A percentile compares a stretch with the other conserved stretches of the same genome.
Conservation (phyloP, 2,888 invertebrate genomes). For the Matsumyia berberina region DNA sequence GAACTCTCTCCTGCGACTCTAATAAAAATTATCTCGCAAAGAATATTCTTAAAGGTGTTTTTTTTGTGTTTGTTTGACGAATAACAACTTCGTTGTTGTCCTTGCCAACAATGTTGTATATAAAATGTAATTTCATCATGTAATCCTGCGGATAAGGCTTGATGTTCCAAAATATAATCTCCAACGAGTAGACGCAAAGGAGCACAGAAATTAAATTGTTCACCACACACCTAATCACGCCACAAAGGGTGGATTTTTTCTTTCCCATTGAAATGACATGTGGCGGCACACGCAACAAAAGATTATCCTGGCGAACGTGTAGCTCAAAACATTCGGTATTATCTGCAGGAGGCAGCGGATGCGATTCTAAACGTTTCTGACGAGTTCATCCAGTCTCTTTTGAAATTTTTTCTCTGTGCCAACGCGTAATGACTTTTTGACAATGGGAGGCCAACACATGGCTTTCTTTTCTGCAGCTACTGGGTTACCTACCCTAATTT, state of each 20-base stretch:
- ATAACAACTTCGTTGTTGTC: background rate
- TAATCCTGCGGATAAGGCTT: slow-evolving; percentile 31
- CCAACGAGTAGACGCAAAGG: background rate
- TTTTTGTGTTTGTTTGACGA: too few species aligned
- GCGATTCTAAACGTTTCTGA: slow-evolving; percentile 5
- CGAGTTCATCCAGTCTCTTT: slow-evolving; percentile 11
- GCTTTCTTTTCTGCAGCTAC: background rate
- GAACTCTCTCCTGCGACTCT: background rate
- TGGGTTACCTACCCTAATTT: slow-evolving; percentile 17
- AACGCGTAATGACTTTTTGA: slow-evolving; percentile 37
- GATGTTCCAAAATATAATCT: background rate
- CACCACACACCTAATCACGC: background rate
- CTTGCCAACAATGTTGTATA: slow-evolving; percentile 23
- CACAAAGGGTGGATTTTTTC: slow-evolving; percentile 22
- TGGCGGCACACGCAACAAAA: slow-evolving; percentile 18
- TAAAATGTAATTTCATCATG: slow-evolving; percentile 34
- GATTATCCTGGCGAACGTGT: slow-evolving; percentile 13
- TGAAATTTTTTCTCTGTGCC: background rate
- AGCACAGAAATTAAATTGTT: background rate
- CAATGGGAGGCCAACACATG: slow-evolving; percentile 31
- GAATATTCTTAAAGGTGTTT: slow-evolving; percentile 5
- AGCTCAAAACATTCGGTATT: slow-evolving; percentile 1
- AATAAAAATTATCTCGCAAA: slow-evolving; percentile 5
- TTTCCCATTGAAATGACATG: slow-evolving; percentile 16
- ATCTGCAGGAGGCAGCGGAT: background rate